Base-by-base conservation (phyloP, 1,140 invertebrate genomes). In the Brachionus rotundiformis region DNA sequence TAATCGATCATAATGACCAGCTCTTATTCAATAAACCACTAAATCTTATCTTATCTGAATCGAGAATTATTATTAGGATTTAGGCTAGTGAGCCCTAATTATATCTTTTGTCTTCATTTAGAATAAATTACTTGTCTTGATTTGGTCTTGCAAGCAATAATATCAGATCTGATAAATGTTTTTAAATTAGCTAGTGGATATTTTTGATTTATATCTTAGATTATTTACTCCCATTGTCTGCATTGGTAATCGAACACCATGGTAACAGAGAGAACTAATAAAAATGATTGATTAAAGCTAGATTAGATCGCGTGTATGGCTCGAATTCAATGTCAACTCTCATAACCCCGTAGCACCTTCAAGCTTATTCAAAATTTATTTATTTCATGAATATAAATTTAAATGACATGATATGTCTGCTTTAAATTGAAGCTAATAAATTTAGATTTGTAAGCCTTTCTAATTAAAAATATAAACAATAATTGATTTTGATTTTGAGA, bases 321-420 rank as follows among this genome's bases (percentile, higher is more conserved):
- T 11, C 19, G 29, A 47, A 73, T 71, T 71, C 31, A 71, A 39
- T 36, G 31, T 23, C 29, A 71, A 71, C 19, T 36, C 3, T 7
- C 31, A 3, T 16, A 36, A 71, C 7, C 39, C 16, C 11, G 23
- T 7, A 73, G 19, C 68, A 73, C 68, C 68, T 73, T 5, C 2
- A 2, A 54, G 47, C 47, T 19, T 19, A 54, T 27, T 41, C 41
- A 41, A 23, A 44, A 39, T 47, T 39, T 31, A 47, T 73, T 73
- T 73, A 23, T 41, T 44, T 73, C 41, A 73, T 73, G 36, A 41
- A 73, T 73, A 41, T 41, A 44, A 73, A 73, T 73, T 73, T 27
- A 23, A 73, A 73, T 73, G 68, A 73, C 68, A 73, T 73, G 68
- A 73, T 73, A 73, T 73, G 68, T 73, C 68, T 73, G 39, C 29